phyloP scores from a whole-genome alignment of 1,140 invertebrate species.

The Sminthurides bifidus region DNA sequence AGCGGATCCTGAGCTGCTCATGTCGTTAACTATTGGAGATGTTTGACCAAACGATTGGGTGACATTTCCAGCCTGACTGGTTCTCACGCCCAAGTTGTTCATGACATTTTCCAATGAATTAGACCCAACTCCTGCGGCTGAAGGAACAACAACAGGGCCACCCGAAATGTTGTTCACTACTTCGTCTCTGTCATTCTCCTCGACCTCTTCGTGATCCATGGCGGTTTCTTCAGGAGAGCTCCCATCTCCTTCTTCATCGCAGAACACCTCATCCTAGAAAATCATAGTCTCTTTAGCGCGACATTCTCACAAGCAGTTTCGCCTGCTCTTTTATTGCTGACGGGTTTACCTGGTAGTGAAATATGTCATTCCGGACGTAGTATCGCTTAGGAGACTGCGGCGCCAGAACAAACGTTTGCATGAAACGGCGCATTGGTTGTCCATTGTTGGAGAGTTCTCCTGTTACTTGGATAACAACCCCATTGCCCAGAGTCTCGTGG shows the following conservation, averaged over 20 bases:
- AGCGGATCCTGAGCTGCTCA: too few species aligned
- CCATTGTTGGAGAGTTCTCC: slow-evolving; percentile 93
- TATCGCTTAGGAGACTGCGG: slow-evolving; percentile 91
- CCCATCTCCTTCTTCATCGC: slow-evolving; percentile 47
- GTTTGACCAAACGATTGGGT: slow-evolving; percentile 10
- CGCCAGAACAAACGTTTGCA: slow-evolving; percentile 92
- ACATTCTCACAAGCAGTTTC: too few species aligned
- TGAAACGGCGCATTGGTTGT: slow-evolving; percentile 90
- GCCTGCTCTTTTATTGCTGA: too few species aligned
- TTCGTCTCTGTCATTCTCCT: slow-evolving; percentile 30
- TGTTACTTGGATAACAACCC: slow-evolving; percentile 90
- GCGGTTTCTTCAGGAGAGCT: slow-evolving; percentile 27
- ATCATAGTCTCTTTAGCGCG: too few species aligned
- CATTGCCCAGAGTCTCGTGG: slow-evolving; percentile 80
- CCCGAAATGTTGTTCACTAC: slow-evolving; percentile 29
- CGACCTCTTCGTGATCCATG: slow-evolving; percentile 29
- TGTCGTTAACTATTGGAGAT: too few species aligned
- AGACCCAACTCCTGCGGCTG: slow-evolving; percentile 4
- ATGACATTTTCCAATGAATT: slow-evolving; percentile 3
- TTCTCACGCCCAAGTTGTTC: neutral
- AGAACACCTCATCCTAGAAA: slow-evolving; percentile 56
- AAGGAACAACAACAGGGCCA: slow-evolving; percentile 9
- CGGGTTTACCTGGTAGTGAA: slow-evolving; percentile 87
- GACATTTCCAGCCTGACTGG: neutral
- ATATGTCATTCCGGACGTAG: slow-evolving; percentile 97